A percentile compares a stretch with the other conserved stretches of the same genome.
These are phyloP conservation scores for Pantherophis vulpinus DNA, from an alignment of 2,797 vertebrate species.

Conservation along the genomic window DNA sequence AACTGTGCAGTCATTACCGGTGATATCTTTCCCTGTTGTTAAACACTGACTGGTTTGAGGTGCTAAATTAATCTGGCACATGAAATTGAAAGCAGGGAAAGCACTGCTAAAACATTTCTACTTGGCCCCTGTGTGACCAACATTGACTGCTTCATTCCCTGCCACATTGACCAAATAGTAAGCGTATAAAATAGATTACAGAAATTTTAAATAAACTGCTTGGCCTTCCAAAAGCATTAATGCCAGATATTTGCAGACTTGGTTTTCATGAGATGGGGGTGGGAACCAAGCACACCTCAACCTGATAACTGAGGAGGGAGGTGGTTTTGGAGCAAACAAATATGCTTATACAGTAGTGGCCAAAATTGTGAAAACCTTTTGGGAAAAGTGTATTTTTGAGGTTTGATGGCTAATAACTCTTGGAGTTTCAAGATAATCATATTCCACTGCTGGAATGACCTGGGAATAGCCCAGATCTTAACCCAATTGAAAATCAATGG, in stretches of 20 bases:
- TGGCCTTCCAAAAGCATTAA: not conserved
- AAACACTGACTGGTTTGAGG: slow-evolving; percentile 37
- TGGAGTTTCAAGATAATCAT: no score
- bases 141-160: not conserved
- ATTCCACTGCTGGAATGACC: no score
- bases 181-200: not conserved
- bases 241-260: not conserved
- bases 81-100: not conserved
- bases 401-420: no score
- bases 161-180: not conserved
- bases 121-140: not conserved
- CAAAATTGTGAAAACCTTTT: no score
- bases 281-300: not conserved
- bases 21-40: slow-evolving; percentile 45
- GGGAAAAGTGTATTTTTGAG: no score
- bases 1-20: slow-evolving; percentile 24
- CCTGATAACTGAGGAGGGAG: not conserved
- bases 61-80: not conserved
- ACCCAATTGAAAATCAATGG: no score
- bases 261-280: not conserved
- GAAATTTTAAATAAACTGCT: not conserved
- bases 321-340: not conserved
- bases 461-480: no score
- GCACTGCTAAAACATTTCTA: not conserved
- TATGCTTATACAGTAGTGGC: not conserved